Base-by-base conservation (phyloP, 1,140 invertebrate species). In the Anastrepha ludens region DNA sequence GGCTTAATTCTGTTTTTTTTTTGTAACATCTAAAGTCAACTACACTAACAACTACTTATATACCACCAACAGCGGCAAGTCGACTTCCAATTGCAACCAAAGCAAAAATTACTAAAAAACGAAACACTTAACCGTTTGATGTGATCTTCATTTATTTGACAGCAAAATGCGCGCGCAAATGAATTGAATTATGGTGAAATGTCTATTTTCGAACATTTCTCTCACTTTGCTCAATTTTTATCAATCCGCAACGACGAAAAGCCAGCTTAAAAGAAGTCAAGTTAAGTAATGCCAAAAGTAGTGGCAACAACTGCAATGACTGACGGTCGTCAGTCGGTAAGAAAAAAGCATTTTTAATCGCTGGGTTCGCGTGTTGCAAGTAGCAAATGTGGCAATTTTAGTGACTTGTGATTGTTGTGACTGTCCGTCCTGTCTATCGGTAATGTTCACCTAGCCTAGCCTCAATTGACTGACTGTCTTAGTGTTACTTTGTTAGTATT, bases 151-250 rank as follows among this genome's bases (percentile, higher is more conserved):
- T 86, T 86, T 86, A 41, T 86, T 86, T 62, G 85, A 86, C 85
- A 86, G 85, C 85, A 64, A 86, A 62, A 86, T 86, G 60, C 13
- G 39, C 85, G 50, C 58, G n/a, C 55, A 60, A 86, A 60, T 64
- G 59, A 86, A 86, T 86, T 86, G 85, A 86, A 86, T 86, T 86
- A 86, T 86, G 58, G 85, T 60, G 85, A 86, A 86, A 62, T 86
- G 85, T 86, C 85, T 62, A 62, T 86, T 62, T 86, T 86, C 85
- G 50, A 62, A 47, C 85, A 86, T 50, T 62, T 59, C 50, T 59
- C 29, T 62, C 59, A 81, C 47, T 81, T 5, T 17, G 67, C 15
- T n/a, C 44, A 20, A 5, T n/a, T 47, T n/a, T 47, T 7, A 81
- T 8, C 74, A 47, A 29, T 55, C 7, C 47, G n/a, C 74, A 55